Percentiles rank a stretch among this genome's conserved stretches.
phyloP scores from a whole-genome alignment of 2,888 invertebrate genomes.

The Electrophaes corylata region DNA sequence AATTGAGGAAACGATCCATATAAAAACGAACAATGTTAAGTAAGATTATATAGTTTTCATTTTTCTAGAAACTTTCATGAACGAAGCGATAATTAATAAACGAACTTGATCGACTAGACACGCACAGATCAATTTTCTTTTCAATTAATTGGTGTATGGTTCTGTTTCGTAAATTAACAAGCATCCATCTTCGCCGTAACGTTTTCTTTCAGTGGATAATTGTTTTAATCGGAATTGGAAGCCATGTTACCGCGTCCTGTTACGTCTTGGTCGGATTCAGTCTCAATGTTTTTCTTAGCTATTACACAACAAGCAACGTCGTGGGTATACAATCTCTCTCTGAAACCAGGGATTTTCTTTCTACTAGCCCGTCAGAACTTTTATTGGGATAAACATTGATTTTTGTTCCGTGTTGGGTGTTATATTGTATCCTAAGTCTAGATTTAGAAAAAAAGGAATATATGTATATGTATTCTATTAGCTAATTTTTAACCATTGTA shows the following conservation, averaged over 20 bases:
- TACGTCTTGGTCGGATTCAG: not conserved
- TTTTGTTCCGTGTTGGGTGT: too few species aligned
- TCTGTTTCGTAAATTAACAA: conserved; percentile 2
- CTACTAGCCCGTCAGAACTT: too few species aligned
- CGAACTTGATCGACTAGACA: conserved; percentile 39
- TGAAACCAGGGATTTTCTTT: too few species aligned
- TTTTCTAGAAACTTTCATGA: conserved; percentile 32
- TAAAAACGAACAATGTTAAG: conserved; percentile 24
- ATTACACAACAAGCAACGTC: too few species aligned
- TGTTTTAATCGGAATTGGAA: not conserved
- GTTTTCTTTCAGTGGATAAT: conserved; percentile 4
- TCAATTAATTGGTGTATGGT: conserved; percentile 39
- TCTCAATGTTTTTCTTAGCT: not conserved
- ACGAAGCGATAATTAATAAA: conserved; percentile 16
- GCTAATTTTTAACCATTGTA: too few species aligned
- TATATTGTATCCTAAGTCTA: too few species aligned
- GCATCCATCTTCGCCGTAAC: not conserved
- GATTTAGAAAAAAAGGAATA: too few species aligned
- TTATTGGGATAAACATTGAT: too few species aligned
- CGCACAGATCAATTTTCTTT: conserved; percentile 51
- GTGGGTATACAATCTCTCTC: too few species aligned
- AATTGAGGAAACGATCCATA: conserved; percentile 10
- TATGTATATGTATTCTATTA: too few species aligned
- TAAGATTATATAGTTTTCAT: conserved; percentile 21
- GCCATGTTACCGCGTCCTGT: not conserved